Conservation (phyloP, 2,888 invertebrate genomes). For the Rhynchonema sp. region DNA sequence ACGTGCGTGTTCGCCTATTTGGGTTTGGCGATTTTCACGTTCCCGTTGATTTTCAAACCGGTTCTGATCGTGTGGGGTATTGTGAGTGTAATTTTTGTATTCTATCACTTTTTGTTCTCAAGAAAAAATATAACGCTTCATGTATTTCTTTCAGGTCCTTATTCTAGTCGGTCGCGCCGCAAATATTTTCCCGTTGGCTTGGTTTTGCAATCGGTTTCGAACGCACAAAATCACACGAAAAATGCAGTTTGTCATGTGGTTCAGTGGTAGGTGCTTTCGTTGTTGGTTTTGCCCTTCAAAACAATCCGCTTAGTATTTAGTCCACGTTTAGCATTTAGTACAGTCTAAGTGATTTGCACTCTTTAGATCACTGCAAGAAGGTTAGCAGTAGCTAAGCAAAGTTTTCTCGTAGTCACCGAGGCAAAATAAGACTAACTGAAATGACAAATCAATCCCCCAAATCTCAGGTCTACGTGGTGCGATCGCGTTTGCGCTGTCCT, state of each 20-base stretch:
- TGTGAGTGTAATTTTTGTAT: constrained; percentile 29
- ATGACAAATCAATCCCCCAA: too few species aligned
- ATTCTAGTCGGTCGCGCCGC: constrained; percentile 79
- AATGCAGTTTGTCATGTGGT: constrained; percentile 99
- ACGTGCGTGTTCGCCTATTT: constrained; percentile 97
- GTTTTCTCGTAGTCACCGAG: too few species aligned
- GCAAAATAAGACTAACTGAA: too few species aligned
- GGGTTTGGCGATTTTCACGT: constrained; percentile 79
- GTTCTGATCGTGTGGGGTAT: constrained; percentile 86
- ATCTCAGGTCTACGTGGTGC: constrained; percentile 60
- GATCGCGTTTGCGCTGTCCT: constrained; percentile 85
- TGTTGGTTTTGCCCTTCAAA: neutral
- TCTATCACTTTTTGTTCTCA: neutral
- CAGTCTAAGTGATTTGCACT: too few species aligned
- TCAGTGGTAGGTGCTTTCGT: constrained; percentile 49
- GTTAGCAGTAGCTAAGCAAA: too few species aligned
- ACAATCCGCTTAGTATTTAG: neutral
- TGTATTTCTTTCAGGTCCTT: constrained; percentile 37
- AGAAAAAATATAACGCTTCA: neutral
- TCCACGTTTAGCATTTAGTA: too few species aligned
- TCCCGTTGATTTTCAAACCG: constrained; percentile 67
- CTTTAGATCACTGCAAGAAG: too few species aligned
- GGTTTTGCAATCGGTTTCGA: constrained; percentile 78
- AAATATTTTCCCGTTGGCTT: constrained; percentile 85
- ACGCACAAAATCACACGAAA: constrained; percentile 92